Percentiles rank a stretch among this genome's conserved stretches.
phyloP scores from a whole-genome alignment of 2,797 vertebrate species.

The Chrysocyon brachyurus region DNA sequence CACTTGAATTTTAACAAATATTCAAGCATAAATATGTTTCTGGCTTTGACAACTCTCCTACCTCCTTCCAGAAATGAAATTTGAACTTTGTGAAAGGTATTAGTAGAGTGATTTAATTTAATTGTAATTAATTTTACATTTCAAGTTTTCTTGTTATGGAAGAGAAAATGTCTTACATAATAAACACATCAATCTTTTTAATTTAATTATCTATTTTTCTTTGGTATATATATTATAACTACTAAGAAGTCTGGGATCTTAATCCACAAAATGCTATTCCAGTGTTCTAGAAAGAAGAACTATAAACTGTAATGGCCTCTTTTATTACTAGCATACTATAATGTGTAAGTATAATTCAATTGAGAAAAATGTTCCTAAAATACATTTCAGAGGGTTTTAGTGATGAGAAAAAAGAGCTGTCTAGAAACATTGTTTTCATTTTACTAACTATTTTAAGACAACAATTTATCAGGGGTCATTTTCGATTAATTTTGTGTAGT shows the following conservation, averaged over 20 bases:
- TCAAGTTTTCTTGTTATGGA: not conserved
- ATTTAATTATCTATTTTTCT: not conserved
- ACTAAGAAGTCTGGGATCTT: not conserved
- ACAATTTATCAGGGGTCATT: too few relatives aligned
- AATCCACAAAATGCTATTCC: not conserved
- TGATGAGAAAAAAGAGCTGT: not conserved
- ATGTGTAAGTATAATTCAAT: not conserved
- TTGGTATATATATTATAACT: not conserved
- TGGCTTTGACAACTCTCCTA: not conserved
- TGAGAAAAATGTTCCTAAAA: not conserved
- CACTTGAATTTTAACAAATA: not conserved
- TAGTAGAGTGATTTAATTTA: not conserved
- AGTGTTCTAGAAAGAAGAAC: not conserved
- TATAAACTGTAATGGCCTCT: rapidly evolving
- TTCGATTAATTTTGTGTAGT: not conserved
- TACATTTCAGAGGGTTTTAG: too few relatives aligned
- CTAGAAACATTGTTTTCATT: not conserved
- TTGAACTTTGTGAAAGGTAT: not conserved
- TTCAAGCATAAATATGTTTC: not conserved
- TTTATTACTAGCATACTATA: not conserved
- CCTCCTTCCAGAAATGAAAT: not conserved
- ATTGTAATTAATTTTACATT: not conserved
- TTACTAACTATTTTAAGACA: too few relatives aligned
- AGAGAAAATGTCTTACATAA: not conserved
- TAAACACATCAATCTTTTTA: not conserved